Conservation (phyloP, 2,888 invertebrate species). For the Parnassius orleans region DNA sequence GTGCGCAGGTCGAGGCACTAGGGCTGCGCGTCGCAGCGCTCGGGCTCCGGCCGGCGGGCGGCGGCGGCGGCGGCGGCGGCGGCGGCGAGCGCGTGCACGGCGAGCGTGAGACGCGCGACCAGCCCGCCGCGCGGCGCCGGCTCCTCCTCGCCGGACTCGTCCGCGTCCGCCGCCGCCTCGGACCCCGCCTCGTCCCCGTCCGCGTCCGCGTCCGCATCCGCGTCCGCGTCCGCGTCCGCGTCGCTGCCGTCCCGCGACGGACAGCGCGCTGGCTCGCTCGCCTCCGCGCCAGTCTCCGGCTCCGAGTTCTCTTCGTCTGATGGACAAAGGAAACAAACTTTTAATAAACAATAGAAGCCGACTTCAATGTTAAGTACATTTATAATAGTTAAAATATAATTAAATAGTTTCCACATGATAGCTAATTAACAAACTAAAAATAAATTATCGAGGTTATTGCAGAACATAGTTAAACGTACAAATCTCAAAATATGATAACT, state of each 20-base stretch:
- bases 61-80: background rate
- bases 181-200: constrained; percentile 38
- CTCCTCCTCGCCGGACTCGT: constrained; percentile 36
- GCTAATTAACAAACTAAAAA: too few species aligned
- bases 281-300: constrained; percentile 40
- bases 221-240: constrained; percentile 49
- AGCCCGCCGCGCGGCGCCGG: constrained; percentile 37
- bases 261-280: constrained; percentile 41
- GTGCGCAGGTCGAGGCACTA: constrained; percentile 26
- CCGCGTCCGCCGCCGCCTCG: constrained; percentile 38
- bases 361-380: too few species aligned
- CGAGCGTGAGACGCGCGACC: constrained; percentile 42
- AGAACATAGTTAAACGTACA: too few species aligned
- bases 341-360: too few species aligned
- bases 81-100: constrained; percentile 44
- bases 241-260: constrained; percentile 54
- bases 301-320: constrained; percentile 54
- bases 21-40: constrained; percentile 30
- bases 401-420: too few species aligned
- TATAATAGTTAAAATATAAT: too few species aligned
- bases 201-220: constrained; percentile 39
- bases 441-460: too few species aligned
- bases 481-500: too few species aligned
- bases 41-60: constrained; percentile 29
- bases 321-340: too few species aligned